Conservation (phyloP, 2,113 vertebrate species). For the Baryphthengus martii region DNA sequence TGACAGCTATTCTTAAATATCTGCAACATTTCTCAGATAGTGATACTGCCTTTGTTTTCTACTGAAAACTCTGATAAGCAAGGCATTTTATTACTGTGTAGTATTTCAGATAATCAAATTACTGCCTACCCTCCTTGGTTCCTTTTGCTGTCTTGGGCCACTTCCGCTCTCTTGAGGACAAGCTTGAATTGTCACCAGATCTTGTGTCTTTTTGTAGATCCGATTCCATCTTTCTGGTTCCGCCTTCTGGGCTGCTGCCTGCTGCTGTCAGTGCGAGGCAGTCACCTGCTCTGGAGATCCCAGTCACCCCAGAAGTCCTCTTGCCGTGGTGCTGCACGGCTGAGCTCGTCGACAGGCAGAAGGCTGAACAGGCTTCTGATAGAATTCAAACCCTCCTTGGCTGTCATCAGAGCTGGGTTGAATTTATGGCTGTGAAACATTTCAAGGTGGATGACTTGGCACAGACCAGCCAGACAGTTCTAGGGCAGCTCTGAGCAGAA, state of each 20-base stretch:
- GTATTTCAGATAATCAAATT: neutral
- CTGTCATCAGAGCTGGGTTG: neutral
- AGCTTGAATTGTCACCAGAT: neutral
- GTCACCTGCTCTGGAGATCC: neutral
- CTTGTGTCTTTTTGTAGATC: neutral
- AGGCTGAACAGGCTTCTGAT: neutral
- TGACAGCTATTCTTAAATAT: neutral
- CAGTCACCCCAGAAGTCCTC: neutral
- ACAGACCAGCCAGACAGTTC: neutral
- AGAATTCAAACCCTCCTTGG: neutral
- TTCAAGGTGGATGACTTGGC: neutral
- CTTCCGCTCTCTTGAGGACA: neutral
- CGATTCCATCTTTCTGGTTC: neutral
- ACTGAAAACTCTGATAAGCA: neutral
- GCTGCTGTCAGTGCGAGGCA: neutral
- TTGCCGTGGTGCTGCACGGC: neutral
- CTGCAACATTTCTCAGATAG: neutral
- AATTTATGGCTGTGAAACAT: neutral
- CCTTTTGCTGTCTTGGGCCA: neutral
- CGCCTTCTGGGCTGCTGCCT: neutral
- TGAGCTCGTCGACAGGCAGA: neutral
- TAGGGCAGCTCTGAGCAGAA: neutral
- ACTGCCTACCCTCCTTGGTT: fast-evolving
- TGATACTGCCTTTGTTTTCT: neutral
- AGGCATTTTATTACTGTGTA: neutral